Evolutionary conservation across 2,113 vertebrate species (phyloP), one percentile per base, ranked within the genome.

Genomic region (Nannospalax galili): DNA sequence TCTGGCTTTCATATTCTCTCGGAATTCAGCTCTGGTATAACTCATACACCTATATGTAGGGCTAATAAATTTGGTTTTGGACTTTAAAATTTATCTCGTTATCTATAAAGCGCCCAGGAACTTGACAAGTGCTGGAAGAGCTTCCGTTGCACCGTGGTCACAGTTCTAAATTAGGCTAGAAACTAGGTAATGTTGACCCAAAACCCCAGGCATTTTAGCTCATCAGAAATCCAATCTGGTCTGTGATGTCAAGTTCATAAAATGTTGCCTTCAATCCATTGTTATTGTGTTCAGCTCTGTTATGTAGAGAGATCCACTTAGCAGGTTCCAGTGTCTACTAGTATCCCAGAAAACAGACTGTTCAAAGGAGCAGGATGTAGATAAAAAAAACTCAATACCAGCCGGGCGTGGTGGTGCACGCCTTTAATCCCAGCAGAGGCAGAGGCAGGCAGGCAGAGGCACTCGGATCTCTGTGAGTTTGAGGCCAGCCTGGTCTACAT

Each of bases 21-120:
- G 64, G 24, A 79, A 67, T 94, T 96, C 90, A 95, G 70, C 19
- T 56, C 52, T 91, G 2, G 0, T 84, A 85, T 56, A 85, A 48
- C 6, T 56, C 14, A 16, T 32, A 37, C 70, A 8, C 45, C 78
- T 92, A 10, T 42, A 9, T 78, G 20, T 45, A 6, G 78, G 77
- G 32, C 37, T 95, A 93, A 95, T 96, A 97, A 92, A 77, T 96
- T 86, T 45, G 56, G 89, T 79, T 88, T 78, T 32, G 35, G 30
- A 73, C 84, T 82, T 88, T 26, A 91, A 94, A 52, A 14, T 91
- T 70, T 81, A 78, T 93, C 37, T 70, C 45, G 15, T 84, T 28
- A 35, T 81, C 72, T 11, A 35, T 67, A 93, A 82, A 74, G 12
- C 16, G 40, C 17, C 28, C 20, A 82, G 86, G 24, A 81, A n/a